Evolutionary conservation across 2,797 vertebrate genomes (phyloP), one percentile per base, ranked within the genome.

Genomic region (Petrocephalus sullivani): DNA sequence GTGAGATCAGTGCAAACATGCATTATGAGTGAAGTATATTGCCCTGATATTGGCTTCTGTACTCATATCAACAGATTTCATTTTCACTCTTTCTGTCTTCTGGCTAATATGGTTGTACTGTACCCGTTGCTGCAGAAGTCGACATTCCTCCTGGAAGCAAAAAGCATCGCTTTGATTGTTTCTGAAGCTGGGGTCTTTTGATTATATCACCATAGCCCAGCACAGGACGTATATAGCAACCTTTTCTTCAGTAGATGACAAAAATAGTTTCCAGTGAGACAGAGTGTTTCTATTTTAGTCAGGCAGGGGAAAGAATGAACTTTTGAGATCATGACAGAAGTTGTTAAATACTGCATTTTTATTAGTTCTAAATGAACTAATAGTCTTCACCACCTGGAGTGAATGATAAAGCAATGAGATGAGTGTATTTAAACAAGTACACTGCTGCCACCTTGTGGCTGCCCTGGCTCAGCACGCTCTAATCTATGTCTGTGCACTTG

Each of bases 351-450:
- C 57, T 87, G 57, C 57, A 87, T 61, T 87, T 87, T 87, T 61
- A 87, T 61, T 87, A 87, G 58, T 64, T 87, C 57, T 87, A 87
- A 64, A 87, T 61, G 54, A 87, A 87, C 57, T 86, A 86, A 86
- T 86, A 57, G 28, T 86, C 54, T 58, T 57, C 84, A 41, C 84
- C 33, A 86, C 53, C 84, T 86, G 84, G 37, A 28, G 41, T 41
- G 33, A 60, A 54, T 54, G 49, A 54, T 54, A 86, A 86, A 46
- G 56, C 84, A 37, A 37, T 9, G 37, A 54, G 56, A 58, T 23
- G 60, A 58, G 28, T 57, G 28, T 57, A 19, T 60, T 41, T 37
- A 86, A 86, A 87, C 16, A 64, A 49, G 85, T 41, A 64, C 28
- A 6, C 57, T 4, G 49, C 85, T 87, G 85, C 85, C 85, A 87